phyloP scores from a whole-genome alignment of 2,888 invertebrate species.

The Oxycera nigricornis region DNA sequence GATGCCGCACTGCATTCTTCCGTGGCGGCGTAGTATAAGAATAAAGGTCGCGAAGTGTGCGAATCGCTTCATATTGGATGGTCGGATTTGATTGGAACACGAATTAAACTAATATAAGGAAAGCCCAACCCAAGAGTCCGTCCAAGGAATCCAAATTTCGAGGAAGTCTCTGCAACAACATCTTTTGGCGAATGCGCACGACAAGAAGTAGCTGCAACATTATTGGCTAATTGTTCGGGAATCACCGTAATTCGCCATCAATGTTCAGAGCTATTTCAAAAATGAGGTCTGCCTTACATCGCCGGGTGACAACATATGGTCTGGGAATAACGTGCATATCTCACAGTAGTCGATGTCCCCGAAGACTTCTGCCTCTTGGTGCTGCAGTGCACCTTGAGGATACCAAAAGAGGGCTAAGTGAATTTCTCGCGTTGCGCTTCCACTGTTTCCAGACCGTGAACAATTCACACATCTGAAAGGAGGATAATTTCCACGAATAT shows the following conservation, averaged over 20 bases:
- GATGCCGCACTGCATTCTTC: neutral
- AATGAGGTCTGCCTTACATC: neutral
- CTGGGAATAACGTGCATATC: neutral
- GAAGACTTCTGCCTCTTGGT: neutral
- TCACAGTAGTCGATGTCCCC: conserved; percentile 13
- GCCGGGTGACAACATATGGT: neutral
- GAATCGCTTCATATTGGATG: conserved; percentile 10
- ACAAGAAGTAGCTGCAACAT: too few species aligned
- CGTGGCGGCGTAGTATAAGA: neutral
- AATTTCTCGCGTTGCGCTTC: conserved; percentile 17
- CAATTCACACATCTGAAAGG: conserved; percentile 13
- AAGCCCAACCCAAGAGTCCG: too few species aligned
- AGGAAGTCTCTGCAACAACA: too few species aligned
- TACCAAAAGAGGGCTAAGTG: neutral
- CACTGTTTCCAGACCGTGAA: conserved; percentile 12
- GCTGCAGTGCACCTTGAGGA: neutral
- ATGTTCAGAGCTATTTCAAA: neutral
- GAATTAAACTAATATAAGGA: too few species aligned
- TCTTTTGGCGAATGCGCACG: too few species aligned
- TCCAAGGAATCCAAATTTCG: too few species aligned
- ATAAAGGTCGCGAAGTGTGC: neutral
- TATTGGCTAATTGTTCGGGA: too few species aligned
- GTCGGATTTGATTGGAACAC: too few species aligned
- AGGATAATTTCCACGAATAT: conserved; percentile 18
- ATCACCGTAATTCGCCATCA: too few species aligned